Conservation (phyloP, 2,888 invertebrate species). For the Drosophila prostipennis region DNA sequence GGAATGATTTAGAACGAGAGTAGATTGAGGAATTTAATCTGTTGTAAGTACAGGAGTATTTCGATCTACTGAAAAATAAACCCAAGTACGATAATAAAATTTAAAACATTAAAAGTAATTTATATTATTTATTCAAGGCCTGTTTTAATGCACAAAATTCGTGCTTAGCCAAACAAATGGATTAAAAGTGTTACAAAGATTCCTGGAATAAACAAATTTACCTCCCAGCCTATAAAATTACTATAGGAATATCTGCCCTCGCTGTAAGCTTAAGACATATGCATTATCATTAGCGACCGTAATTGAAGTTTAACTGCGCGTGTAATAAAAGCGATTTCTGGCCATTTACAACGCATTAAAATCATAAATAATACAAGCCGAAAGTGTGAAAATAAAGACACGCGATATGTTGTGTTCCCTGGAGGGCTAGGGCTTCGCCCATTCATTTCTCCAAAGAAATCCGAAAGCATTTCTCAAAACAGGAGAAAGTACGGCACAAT, state of each 20-base stretch:
- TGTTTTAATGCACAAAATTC: too few species aligned
- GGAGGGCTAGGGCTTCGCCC: slow-evolving; percentile 17
- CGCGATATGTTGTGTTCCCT: slow-evolving; percentile 32
- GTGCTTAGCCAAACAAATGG: too few species aligned
- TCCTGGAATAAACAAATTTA: too few species aligned
- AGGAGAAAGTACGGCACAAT: slow-evolving; percentile 16
- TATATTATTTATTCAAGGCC: too few species aligned
- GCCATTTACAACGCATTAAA: slow-evolving; percentile 79
- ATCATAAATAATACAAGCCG: slow-evolving; percentile 74
- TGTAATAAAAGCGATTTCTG: slow-evolving; percentile 81
- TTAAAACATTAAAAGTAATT: too few species aligned
- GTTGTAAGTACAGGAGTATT: neutral
- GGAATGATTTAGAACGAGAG: slow-evolving; percentile 32
- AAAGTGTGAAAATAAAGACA: slow-evolving; percentile 64
- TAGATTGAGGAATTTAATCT: slow-evolving; percentile 3
- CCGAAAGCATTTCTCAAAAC: slow-evolving; percentile 40
- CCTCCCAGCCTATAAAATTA: too few species aligned
- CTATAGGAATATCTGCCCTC: slow-evolving; percentile 7
- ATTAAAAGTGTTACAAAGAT: too few species aligned
- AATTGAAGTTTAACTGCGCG: slow-evolving; percentile 81
- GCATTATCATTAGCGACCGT: slow-evolving; percentile 67
- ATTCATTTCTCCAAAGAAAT: slow-evolving; percentile 62
- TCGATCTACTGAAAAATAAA: too few species aligned
- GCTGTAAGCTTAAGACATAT: slow-evolving; percentile 48
- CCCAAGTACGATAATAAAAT: too few species aligned